These are phyloP conservation scores for Hippocampus zosterae DNA, from an alignment of 2,113 vertebrate species.

Conservation along the genomic window DNA sequence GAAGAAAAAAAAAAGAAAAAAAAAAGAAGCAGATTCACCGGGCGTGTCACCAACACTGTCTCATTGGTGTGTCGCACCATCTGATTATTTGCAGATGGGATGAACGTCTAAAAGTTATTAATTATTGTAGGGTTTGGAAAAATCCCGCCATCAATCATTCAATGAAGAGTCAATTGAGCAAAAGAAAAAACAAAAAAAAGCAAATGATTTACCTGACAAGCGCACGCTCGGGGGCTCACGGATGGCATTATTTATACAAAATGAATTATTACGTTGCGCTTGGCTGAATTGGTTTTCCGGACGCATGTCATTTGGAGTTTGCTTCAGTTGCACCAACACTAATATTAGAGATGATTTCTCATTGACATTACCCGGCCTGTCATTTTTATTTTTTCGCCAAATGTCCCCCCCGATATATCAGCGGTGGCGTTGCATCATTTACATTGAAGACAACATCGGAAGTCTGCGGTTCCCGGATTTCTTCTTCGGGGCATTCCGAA, in stretches of 20 bases:
- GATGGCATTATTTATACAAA: constrained; percentile 1
- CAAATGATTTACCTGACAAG: background rate
- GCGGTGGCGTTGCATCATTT: constrained; percentile 32
- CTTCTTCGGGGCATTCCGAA: too few species aligned
- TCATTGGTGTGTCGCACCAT: background rate
- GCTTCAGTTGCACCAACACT: constrained; percentile 29
- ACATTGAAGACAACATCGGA: constrained; percentile 37
- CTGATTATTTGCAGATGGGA: constrained; percentile 12
- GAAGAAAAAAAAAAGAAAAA: too few species aligned
- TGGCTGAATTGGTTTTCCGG: constrained; percentile 5
- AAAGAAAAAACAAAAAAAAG: background rate
- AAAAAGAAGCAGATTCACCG: background rate
- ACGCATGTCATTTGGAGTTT: constrained; percentile 12
- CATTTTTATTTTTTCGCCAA: constrained; percentile 28
- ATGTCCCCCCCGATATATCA: constrained; percentile 39
- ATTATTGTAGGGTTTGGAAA: background rate
- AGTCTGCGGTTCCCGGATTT: too few species aligned
- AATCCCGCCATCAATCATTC: background rate
- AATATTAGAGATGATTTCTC: constrained; percentile 31
- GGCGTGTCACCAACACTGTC: background rate
- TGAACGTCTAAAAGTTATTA: background rate
- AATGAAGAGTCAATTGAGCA: background rate
- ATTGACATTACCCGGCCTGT: constrained; percentile 32
- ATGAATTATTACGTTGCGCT: constrained; percentile 4
- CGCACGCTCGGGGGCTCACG: background rate